phyloP scores from a whole-genome alignment of 1,140 invertebrate species.

The Dendroctonus ponderosae region DNA sequence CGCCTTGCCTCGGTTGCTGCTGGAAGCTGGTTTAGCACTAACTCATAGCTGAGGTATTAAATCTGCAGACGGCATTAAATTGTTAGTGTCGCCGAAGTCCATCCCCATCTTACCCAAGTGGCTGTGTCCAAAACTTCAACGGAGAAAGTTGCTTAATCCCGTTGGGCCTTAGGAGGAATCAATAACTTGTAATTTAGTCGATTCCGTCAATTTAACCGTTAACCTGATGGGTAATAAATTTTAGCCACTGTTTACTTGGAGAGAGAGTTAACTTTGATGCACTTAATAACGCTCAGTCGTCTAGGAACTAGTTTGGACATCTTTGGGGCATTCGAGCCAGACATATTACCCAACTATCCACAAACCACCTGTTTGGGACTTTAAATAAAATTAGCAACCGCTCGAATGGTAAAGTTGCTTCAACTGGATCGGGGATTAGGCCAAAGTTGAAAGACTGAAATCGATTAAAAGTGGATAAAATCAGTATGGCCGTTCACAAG shows the following conservation, averaged over 20 bases:
- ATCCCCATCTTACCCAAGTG: conserved; percentile 27
- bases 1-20: too few relatives aligned
- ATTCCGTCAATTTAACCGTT: conserved; percentile 35
- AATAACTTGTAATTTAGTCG: conserved; percentile 36
- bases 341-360: too few relatives aligned
- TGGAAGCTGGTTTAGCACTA: too few relatives aligned
- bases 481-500: too few relatives aligned
- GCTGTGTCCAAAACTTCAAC: conserved; percentile 37
- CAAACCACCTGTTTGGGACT: too few relatives aligned
- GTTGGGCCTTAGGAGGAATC: conserved; percentile 32
- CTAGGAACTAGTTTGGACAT: too few relatives aligned
- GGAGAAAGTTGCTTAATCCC: conserved; percentile 33
- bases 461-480: too few relatives aligned
- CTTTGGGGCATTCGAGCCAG: too few relatives aligned
- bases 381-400: too few relatives aligned
- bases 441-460: too few relatives aligned
- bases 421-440: too few relatives aligned
- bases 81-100: conserved; percentile 34
- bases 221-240: conserved; percentile 36
- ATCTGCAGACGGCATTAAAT: conserved; percentile 32
- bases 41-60: conserved; percentile 8
- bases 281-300: conserved; percentile 13
- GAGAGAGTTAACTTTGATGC: conserved; percentile 12
- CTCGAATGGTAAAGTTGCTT: too few relatives aligned
- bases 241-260: conserved; percentile 21